A percentile compares a stretch with the other conserved stretches of the same genome.
Conservation (phyloP, 2,113 vertebrate species). For the Tichodroma muraria region DNA sequence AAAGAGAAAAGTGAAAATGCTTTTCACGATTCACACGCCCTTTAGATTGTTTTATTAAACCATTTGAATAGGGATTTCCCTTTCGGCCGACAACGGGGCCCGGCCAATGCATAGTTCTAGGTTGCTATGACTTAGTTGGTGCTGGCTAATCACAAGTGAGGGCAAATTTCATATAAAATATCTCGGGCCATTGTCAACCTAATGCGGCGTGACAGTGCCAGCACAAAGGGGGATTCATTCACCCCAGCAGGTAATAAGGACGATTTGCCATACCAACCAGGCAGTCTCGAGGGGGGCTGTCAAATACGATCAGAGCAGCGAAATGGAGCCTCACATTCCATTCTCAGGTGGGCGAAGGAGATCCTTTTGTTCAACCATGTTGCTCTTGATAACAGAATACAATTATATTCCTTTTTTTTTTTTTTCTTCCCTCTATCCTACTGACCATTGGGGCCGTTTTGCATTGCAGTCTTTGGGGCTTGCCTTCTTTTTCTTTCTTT, state of each 20-base stretch:
- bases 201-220: conserved; percentile 91
- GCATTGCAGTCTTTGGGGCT: not conserved
- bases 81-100: conserved; percentile 86
- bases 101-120: conserved; percentile 92
- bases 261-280: conserved; percentile 82
- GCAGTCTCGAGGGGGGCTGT: conserved; percentile 72
- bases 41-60: conserved; percentile 96
- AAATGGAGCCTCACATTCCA: conserved; percentile 71
- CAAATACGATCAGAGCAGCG: conserved; percentile 69
- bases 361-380: conserved; percentile 62
- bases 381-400: conserved; percentile 66
- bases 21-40: conserved; percentile 99
- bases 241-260: conserved; percentile 93
- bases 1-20: conserved; percentile 94
- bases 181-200: conserved; percentile 88
- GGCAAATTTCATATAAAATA: conserved; percentile 99
- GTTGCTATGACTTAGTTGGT: conserved; percentile 99
- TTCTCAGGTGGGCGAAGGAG: conserved; percentile 76
- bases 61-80: conserved; percentile 97
- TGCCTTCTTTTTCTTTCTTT: not conserved
- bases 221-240: conserved; percentile 94
- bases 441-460: not conserved
- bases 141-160: conserved; percentile 95
- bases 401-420: not conserved
- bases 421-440: not conserved